Evolutionary conservation across 2,888 invertebrate species (phyloP).

Genomic region (Anaspis maculata): DNA sequence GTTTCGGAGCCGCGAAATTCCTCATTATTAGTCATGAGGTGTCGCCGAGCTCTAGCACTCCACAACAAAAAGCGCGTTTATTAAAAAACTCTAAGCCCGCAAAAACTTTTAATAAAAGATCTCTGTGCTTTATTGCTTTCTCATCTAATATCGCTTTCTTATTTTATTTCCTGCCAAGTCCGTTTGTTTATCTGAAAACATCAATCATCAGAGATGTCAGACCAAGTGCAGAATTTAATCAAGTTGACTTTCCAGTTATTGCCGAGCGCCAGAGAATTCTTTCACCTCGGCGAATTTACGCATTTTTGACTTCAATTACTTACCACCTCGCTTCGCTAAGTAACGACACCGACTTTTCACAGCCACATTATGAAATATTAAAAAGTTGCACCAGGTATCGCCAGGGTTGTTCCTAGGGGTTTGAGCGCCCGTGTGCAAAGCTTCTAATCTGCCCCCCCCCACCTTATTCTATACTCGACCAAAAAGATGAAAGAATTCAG

Average conservation of each 20-base stretch:
- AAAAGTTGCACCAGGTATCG: too few relatives aligned
- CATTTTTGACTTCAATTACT: slow-evolving; percentile 12
- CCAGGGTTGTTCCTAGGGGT: too few relatives aligned
- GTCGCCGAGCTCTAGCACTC: slow-evolving; percentile 19
- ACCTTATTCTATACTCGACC: too few relatives aligned
- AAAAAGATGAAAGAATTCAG: too few relatives aligned
- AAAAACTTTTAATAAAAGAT: slow-evolving; percentile 38
- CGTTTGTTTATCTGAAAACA: slow-evolving; percentile 35
- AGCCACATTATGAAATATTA: too few relatives aligned
- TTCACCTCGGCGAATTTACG: slow-evolving; percentile 7
- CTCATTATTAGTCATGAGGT: slow-evolving; percentile 31
- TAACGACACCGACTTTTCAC: too few relatives aligned
- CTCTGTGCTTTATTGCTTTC: slow-evolving; percentile 30
- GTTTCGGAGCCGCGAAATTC: slow-evolving; percentile 15
- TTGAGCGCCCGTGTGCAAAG: too few relatives aligned
- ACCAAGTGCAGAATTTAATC: slow-evolving; percentile 36
- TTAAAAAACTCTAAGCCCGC: slow-evolving; percentile 33
- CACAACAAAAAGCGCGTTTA: slow-evolving; percentile 29
- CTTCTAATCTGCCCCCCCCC: too few relatives aligned
- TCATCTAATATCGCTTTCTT: slow-evolving; percentile 33
- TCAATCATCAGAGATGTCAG: slow-evolving; percentile 37
- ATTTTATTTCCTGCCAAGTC: slow-evolving; percentile 26
- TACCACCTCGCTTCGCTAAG: neutral
- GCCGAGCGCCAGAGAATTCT: slow-evolving; percentile 10
- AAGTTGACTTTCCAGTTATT: slow-evolving; percentile 25